Evolutionary conservation across 2,888 invertebrate genomes (phyloP).

Genomic region (Apotomis capreana): DNA sequence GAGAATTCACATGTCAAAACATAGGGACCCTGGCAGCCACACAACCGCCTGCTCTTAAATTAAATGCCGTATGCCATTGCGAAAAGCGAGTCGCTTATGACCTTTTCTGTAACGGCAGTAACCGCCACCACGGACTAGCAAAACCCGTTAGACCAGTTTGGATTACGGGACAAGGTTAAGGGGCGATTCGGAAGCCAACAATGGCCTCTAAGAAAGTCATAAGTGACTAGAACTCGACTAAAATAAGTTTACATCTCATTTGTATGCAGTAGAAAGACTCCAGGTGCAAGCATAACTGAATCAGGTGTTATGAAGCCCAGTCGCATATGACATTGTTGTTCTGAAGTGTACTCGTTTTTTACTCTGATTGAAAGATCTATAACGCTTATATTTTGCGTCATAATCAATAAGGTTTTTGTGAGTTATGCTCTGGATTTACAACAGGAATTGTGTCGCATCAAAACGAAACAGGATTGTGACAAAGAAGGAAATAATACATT

Average conservation of each 20-base stretch:
- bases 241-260: background rate
- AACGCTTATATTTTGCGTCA: background rate
- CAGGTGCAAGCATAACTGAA: background rate
- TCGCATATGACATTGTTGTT: background rate
- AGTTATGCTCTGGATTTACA: conserved; percentile 1
- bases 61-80: no score
- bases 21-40: no score
- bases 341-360: background rate
- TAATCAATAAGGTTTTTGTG: background rate
- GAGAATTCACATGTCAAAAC: no score
- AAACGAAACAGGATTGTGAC: background rate
- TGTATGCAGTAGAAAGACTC: background rate
- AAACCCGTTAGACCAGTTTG: conserved; percentile 33
- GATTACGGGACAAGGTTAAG: conserved; percentile 32
- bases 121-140: conserved; percentile 10
- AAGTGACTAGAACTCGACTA: background rate
- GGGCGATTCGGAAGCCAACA: conserved; percentile 29
- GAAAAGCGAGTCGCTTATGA: background rate
- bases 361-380: background rate
- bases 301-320: background rate
- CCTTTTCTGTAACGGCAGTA: conserved; percentile 10
- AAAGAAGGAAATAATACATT: background rate
- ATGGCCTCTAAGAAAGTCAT: background rate
- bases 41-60: no score
- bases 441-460: background rate